phyloP scores from a whole-genome alignment of 2,888 invertebrate genomes.

The Prosopocoilus inquinatus region DNA sequence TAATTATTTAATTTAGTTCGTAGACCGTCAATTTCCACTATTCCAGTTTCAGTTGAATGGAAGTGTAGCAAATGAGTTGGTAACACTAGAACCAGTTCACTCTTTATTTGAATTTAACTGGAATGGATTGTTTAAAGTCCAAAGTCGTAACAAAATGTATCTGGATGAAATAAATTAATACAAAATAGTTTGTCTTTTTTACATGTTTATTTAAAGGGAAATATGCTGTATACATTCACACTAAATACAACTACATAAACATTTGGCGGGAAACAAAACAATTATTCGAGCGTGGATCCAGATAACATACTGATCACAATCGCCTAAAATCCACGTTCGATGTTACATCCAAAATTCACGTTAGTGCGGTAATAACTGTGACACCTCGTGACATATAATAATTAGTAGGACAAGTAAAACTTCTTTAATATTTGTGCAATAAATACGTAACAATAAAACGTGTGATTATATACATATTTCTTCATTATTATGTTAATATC shows the following conservation, averaged over 20 bases:
- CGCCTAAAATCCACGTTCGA: too few relatives aligned
- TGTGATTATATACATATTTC: constrained; percentile 23
- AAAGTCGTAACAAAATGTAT: too few relatives aligned
- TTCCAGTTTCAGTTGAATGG: too few relatives aligned
- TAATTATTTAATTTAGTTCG: too few relatives aligned
- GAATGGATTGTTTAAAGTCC: too few relatives aligned
- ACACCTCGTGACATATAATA: neutral
- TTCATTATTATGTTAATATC: constrained; percentile 30
- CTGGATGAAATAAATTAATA: neutral
- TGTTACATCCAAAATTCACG: neutral
- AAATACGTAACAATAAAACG: neutral
- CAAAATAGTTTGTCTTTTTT: neutral
- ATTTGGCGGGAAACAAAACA: neutral
- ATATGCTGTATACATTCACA: constrained; percentile 3
- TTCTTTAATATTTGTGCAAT: constrained; percentile 2
- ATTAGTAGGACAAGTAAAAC: neutral
- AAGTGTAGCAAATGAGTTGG: too few relatives aligned
- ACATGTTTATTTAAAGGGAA: neutral
- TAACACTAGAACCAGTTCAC: too few relatives aligned
- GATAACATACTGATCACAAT: too few relatives aligned
- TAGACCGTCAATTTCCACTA: too few relatives aligned
- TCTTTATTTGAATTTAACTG: too few relatives aligned
- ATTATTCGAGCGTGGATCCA: neutral
- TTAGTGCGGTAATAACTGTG: neutral
- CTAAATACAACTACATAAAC: neutral